phyloP scores from a whole-genome alignment of 2,888 invertebrate species.

The Eurois occulta region DNA sequence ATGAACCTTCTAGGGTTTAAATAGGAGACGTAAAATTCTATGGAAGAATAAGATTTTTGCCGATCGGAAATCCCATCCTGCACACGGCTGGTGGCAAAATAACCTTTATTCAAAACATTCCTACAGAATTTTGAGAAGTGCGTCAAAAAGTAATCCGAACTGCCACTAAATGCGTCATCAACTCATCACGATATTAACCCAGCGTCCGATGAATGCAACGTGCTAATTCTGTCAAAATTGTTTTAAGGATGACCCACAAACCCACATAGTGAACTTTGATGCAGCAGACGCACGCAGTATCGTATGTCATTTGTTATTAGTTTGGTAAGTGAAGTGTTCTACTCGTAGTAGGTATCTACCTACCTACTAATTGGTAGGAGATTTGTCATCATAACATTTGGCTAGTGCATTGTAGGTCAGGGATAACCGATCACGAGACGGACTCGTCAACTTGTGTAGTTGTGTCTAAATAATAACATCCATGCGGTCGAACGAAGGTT shows the following conservation, averaged over 20 bases:
- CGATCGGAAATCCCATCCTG: not conserved
- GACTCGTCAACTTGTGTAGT: no score
- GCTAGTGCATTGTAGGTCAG: not conserved
- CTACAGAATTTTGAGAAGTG: not conserved
- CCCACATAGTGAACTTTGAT: slow-evolving; percentile 34
- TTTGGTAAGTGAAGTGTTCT: not conserved
- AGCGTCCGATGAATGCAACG: slow-evolving; percentile 1
- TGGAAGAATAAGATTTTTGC: not conserved
- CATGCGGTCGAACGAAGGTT: not conserved
- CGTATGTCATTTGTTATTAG: slow-evolving; percentile 22
- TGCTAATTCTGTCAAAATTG: slow-evolving; percentile 54
- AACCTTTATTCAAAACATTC: not conserved
- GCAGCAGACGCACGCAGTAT: slow-evolving; percentile 36
- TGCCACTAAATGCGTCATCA: slow-evolving; percentile 10
- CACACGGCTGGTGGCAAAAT: not conserved
- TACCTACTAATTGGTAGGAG: not conserved
- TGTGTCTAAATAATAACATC: not conserved
- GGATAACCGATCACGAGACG: not conserved
- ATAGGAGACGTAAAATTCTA: not conserved
- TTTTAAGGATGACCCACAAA: slow-evolving; percentile 51
- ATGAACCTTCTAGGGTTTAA: not conserved
- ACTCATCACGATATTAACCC: not conserved
- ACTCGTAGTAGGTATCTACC: no score
- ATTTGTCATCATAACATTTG: not conserved
- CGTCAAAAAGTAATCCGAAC: slow-evolving; percentile 35